These are phyloP conservation scores for Meloidogyne chitwoodi DNA, from an alignment of 1,140 invertebrate genomes.

Conservation along the genomic window DNA sequence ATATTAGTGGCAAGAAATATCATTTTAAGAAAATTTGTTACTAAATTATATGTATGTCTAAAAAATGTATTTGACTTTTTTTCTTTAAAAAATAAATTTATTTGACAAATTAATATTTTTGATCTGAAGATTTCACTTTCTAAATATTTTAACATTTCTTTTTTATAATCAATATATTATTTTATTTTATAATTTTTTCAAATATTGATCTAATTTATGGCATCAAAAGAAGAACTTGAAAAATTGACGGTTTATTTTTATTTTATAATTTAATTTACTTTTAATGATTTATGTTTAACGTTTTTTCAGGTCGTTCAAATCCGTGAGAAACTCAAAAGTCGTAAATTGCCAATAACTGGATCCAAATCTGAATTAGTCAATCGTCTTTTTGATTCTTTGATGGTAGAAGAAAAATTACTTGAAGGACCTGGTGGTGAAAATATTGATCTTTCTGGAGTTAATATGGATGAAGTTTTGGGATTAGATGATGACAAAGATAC, in stretches of 20 bases:
- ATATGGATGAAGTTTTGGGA: constrained; percentile 30
- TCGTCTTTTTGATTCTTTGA: constrained; percentile 28
- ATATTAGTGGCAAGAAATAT: no score
- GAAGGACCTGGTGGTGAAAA: constrained; percentile 24
- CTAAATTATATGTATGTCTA: no score
- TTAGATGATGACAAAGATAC: constrained; percentile 26
- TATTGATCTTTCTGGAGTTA: constrained; percentile 21
- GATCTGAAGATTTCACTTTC: no score
- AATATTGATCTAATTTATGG: constrained; percentile 2
- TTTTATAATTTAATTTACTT: no score
- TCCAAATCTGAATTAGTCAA: constrained; percentile 33
- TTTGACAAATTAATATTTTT: no score
- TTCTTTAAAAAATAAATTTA: no score
- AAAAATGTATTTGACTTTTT: no score
- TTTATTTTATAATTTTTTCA: no score
- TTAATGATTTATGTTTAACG: no score
- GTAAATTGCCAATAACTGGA: constrained; percentile 23
- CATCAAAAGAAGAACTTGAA: constrained; percentile 38
- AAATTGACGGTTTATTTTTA: constrained; percentile 33
- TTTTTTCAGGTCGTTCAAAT: constrained; percentile 34
- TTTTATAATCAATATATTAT: no score
- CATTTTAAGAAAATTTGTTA: no score
- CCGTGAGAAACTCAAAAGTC: constrained; percentile 36
- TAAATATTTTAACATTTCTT: no score
- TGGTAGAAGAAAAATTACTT: constrained; percentile 38